Evolutionary conservation across 2,888 invertebrate genomes (phyloP).

Genomic region (Cataglyphis albicans): DNA sequence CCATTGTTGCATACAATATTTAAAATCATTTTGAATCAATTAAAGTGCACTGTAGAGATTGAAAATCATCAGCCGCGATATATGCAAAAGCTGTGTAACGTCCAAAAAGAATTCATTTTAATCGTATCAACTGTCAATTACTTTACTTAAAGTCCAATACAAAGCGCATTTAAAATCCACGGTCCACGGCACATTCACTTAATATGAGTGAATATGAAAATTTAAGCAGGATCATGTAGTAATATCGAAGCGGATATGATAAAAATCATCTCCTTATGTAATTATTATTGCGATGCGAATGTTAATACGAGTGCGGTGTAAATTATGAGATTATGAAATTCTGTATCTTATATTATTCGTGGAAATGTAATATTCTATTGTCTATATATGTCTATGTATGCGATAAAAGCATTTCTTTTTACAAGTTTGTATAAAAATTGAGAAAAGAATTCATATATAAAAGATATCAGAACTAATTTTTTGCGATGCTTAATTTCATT

Average conservation of each 20-base stretch:
- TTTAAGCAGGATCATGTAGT: neutral
- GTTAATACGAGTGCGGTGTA: neutral
- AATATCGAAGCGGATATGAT: too few species aligned
- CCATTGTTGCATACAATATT: neutral
- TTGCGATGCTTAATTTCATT: neutral
- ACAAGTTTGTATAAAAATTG: neutral
- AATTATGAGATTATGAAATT: neutral
- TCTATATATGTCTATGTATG: neutral
- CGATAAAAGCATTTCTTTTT: neutral
- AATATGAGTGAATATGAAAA: neutral
- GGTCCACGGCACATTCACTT: neutral
- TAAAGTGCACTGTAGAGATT: neutral
- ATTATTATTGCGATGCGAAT: neutral
- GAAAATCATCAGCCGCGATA: neutral
- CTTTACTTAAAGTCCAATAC: slow-evolving; percentile 7
- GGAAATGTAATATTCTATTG: neutral
- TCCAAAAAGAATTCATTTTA: neutral
- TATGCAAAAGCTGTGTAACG: neutral
- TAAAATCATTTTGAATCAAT: slow-evolving; percentile 12
- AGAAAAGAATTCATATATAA: neutral
- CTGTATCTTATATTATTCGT: neutral
- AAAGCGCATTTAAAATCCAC: neutral
- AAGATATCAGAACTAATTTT: neutral
- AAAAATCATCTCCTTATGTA: slow-evolving; percentile 13
- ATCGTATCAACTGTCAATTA: neutral